Conservation (phyloP, 1,140 invertebrate species). For the Ceratoteleas bidentatus region DNA sequence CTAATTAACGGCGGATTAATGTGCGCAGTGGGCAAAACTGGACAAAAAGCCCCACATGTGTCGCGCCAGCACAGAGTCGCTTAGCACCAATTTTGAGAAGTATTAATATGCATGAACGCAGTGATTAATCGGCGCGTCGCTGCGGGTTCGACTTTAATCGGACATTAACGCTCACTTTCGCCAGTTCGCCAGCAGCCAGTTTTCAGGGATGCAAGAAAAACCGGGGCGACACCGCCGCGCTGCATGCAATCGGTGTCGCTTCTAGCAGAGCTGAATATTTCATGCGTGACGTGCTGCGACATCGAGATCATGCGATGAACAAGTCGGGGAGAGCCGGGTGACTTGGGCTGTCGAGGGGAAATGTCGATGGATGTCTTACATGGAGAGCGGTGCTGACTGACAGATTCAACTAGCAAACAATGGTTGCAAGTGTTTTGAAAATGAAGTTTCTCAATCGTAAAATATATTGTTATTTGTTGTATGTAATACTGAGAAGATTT, state of each 20-base stretch:
- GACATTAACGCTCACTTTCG: conserved; percentile 13
- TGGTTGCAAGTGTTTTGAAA: too few relatives aligned
- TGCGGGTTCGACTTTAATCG: conserved; percentile 16
- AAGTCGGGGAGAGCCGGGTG: not conserved
- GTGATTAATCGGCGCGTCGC: conserved; percentile 20
- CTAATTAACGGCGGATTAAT: conserved; percentile 44
- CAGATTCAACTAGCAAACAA: too few relatives aligned
- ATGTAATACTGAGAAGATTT: too few relatives aligned
- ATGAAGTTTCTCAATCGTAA: too few relatives aligned
- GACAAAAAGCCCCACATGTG: conserved; percentile 76
- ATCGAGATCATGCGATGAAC: conserved; percentile 36
- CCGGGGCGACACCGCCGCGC: too few relatives aligned
- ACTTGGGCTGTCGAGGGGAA: too few relatives aligned
- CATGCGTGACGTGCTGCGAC: conserved; percentile 33
- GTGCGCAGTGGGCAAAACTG: conserved; percentile 44
- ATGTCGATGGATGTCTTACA: too few relatives aligned
- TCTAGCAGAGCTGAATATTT: conserved; percentile 42
- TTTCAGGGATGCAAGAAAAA: too few relatives aligned
- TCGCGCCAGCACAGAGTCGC: conserved; percentile 76
- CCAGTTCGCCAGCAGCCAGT: too few relatives aligned
- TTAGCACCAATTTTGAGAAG: conserved; percentile 71
- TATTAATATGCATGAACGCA: conserved; percentile 40
- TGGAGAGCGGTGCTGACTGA: too few relatives aligned
- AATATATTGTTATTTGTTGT: too few relatives aligned
- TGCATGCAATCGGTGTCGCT: not conserved